Conservation (phyloP, 2,113 vertebrate species). For the Anthoscopus minutus region DNA sequence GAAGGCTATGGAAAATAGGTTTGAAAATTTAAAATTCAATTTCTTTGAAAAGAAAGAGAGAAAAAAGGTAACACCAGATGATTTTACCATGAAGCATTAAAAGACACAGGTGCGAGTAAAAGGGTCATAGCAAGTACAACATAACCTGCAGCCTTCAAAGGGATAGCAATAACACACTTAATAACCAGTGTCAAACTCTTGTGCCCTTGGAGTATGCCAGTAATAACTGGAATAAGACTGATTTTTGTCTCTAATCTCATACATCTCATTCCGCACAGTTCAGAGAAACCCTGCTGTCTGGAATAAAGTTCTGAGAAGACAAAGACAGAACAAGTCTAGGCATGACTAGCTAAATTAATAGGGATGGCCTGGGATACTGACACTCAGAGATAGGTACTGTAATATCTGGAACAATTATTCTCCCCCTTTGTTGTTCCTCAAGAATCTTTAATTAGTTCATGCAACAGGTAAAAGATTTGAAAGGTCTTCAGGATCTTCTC, state of each 20-base stretch:
- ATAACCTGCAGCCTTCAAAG: background rate
- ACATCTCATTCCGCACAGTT: background rate
- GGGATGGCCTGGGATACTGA: background rate
- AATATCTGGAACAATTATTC: background rate
- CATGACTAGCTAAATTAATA: background rate
- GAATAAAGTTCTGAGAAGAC: background rate
- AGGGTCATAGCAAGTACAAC: background rate
- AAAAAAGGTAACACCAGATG: background rate
- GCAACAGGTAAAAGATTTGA: background rate
- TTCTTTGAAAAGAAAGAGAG: background rate
- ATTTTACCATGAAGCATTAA: background rate
- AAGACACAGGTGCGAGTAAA: background rate
- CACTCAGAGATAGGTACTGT: background rate
- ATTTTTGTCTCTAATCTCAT: background rate
- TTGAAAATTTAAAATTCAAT: background rate
- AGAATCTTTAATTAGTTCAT: background rate
- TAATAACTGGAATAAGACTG: slow-evolving; percentile 4
- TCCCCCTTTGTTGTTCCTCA: background rate
- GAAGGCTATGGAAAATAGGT: background rate
- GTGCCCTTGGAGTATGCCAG: background rate
- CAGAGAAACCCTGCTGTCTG: background rate
- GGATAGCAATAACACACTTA: background rate
- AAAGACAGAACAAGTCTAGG: background rate
- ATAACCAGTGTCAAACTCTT: background rate
- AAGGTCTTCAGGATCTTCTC: background rate